Evolutionary conservation across 1,140 invertebrate species (phyloP).

Genomic region (Ostrea edulis): DNA sequence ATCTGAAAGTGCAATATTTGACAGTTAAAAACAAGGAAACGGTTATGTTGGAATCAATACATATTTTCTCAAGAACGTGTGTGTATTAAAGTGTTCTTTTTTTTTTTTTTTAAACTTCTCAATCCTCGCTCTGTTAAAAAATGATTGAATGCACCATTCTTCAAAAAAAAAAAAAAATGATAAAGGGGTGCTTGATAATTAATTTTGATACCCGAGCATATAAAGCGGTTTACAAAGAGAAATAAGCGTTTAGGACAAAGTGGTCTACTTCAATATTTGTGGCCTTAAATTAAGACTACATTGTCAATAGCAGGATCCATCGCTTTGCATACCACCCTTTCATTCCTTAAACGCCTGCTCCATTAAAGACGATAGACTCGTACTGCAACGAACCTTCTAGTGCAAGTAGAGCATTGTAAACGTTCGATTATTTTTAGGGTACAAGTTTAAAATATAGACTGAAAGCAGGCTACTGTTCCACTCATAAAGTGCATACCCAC

Average conservation of each 20-base stretch:
- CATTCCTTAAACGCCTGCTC: neutral
- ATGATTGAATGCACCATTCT: neutral
- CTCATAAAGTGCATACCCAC: neutral
- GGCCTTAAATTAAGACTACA: neutral
- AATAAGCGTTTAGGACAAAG: neutral
- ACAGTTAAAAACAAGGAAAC: neutral
- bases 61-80: neutral
- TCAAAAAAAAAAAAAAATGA: neutral
- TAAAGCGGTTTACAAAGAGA: neutral
- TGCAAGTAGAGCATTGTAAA: neutral
- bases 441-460: neutral
- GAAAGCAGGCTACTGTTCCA: neutral
- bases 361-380: neutral
- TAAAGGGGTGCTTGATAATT: neutral
- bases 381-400: neutral
- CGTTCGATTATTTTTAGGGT: neutral
- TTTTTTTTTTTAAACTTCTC: neutral
- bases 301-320: neutral
- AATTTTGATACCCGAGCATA: neutral
- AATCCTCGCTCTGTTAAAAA: neutral
- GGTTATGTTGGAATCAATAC: neutral
- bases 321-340: neutral
- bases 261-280: neutral
- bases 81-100: neutral
- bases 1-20: neutral